A percentile compares a stretch with the other conserved stretches of the same genome.
Evolutionary conservation across 1,140 invertebrate species (phyloP).

Genomic region (Mercenaria mercenaria): DNA sequence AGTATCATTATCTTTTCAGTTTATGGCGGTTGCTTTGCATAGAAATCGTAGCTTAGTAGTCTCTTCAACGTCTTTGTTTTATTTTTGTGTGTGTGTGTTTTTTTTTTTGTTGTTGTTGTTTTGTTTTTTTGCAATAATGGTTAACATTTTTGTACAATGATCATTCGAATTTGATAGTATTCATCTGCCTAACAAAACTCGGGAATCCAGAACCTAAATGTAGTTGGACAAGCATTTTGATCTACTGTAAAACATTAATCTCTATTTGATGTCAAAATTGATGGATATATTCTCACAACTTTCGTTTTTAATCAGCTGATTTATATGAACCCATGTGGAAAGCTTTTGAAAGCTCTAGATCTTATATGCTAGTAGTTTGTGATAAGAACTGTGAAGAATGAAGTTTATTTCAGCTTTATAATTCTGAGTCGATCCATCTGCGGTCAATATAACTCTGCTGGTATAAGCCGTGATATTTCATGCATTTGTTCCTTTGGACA

Average conservation of each 20-base stretch:
- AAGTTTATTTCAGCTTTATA: conserved; percentile 38
- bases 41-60: too few relatives aligned
- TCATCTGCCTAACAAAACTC: neutral
- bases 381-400: conserved; percentile 38
- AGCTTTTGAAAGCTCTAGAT: conserved; percentile 56
- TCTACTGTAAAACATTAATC: conserved; percentile 47
- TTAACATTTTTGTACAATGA: neutral
- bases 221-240: conserved; percentile 40
- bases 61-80: too few relatives aligned
- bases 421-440: conserved; percentile 33
- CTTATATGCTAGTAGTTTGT: conserved; percentile 9
- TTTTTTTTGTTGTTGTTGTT: too few relatives aligned
- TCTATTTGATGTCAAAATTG: neutral
- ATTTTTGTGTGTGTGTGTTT: too few relatives aligned
- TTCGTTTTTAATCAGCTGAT: conserved; percentile 65
- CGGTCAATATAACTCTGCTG: conserved; percentile 29
- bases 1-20: too few relatives aligned
- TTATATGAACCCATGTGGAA: conserved; percentile 61
- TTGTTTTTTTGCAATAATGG: neutral
- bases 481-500: too few relatives aligned
- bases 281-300: conserved; percentile 59
- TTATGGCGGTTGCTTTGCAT: too few relatives aligned
- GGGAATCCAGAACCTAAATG: neutral
- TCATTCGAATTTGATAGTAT: conserved; percentile 1
- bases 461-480: too few relatives aligned